Conservation (phyloP, 2,888 invertebrate genomes). For the Microctonus hyperodae region DNA sequence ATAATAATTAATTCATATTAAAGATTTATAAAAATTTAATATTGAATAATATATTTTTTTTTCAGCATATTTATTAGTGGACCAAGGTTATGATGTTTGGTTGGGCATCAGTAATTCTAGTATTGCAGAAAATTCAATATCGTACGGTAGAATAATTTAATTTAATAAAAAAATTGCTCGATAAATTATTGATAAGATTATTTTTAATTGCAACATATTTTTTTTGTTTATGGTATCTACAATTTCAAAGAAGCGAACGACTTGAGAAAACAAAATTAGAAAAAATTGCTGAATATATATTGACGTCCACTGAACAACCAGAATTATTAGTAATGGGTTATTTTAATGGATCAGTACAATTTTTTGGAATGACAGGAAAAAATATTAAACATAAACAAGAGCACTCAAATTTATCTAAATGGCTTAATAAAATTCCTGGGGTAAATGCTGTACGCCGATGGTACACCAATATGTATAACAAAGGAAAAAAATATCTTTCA, state of each 20-base stretch:
- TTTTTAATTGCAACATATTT: neutral
- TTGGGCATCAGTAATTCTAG: slow-evolving; percentile 50
- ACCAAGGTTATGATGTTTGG: slow-evolving; percentile 54
- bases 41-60: too few species aligned
- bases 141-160: slow-evolving; percentile 36
- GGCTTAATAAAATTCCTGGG: slow-evolving; percentile 49
- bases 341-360: slow-evolving; percentile 48
- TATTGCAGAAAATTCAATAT: slow-evolving; percentile 43
- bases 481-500: slow-evolving; percentile 46
- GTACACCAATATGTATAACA: slow-evolving; percentile 46
- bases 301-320: slow-evolving; percentile 45
- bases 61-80: slow-evolving; percentile 52
- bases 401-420: slow-evolving; percentile 38
- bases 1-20: neutral
- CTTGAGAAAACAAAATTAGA: slow-evolving; percentile 46
- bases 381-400: slow-evolving; percentile 31
- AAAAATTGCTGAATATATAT: slow-evolving; percentile 46
- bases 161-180: neutral
- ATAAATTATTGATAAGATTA: neutral
- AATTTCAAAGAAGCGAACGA: slow-evolving; percentile 44
- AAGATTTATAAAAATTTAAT: too few species aligned
- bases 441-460: slow-evolving; percentile 44
- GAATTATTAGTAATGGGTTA: slow-evolving; percentile 53
- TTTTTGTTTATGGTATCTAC: neutral
- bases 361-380: slow-evolving; percentile 47